phyloP scores from a whole-genome alignment of 2,113 vertebrate species.

The Xenopus laevis region DNA sequence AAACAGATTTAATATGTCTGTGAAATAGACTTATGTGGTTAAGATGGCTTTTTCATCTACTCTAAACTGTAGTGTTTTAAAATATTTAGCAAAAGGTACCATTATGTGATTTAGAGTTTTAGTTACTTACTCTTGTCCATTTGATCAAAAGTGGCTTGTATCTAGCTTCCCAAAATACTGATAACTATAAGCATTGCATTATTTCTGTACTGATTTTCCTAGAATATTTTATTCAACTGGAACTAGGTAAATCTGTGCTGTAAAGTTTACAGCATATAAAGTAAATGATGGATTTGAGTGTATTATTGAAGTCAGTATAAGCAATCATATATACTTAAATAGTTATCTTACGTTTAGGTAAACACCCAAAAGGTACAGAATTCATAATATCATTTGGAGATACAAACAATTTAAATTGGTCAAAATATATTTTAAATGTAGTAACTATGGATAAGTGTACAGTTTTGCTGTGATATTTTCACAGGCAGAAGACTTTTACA shows the following conservation, averaged over 20 bases:
- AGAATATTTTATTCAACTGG: not conserved
- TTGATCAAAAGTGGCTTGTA: slow-evolving; percentile 51
- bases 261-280: not conserved
- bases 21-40: slow-evolving; percentile 47
- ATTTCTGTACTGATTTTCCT: not conserved
- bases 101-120: slow-evolving; percentile 57
- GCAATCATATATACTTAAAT: not conserved
- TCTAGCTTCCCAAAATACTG: slow-evolving; percentile 42
- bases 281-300: not conserved
- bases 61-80: slow-evolving; percentile 52
- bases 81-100: slow-evolving; percentile 62
- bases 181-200: not conserved
- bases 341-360: no score
- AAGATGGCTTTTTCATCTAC: slow-evolving; percentile 52
- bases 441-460: no score
- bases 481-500: no score
- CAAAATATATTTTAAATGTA: no score
- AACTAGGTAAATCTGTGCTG: not conserved
- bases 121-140: slow-evolving; percentile 47
- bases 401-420: no score
- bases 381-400: no score
- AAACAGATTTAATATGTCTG: slow-evolving; percentile 49
- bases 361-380: no score
- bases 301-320: not conserved
- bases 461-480: no score